phyloP scores from a whole-genome alignment of 2,113 vertebrate genomes.

The Tenrec ecaudatus region DNA sequence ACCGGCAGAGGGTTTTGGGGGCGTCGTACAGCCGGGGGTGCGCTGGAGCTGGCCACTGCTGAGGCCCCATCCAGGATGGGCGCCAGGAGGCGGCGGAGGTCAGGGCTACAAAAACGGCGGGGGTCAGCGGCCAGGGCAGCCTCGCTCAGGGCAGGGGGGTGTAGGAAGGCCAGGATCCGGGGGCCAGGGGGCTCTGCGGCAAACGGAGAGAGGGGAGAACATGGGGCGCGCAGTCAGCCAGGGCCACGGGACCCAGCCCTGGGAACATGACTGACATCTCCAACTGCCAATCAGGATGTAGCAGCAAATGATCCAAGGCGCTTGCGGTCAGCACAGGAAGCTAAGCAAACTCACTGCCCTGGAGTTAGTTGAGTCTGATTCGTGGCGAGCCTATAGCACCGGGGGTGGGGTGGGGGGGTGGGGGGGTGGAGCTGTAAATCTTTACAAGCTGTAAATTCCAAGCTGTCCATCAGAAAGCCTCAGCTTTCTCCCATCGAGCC shows the following conservation, averaged over 20 bases:
- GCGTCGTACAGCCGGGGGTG: not conserved
- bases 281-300: not conserved
- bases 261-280: not conserved
- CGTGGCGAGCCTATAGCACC: no score
- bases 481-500: no score
- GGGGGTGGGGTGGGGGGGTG: no score
- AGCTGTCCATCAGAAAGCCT: no score
- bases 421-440: no score
- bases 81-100: slow-evolving; percentile 88
- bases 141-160: slow-evolving; percentile 79
- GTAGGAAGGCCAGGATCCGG: slow-evolving; percentile 83
- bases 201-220: not conserved
- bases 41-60: slow-evolving; percentile 28
- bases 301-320: not conserved
- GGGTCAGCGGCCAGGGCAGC: slow-evolving; percentile 85
- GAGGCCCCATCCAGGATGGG: slow-evolving; percentile 89
- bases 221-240: not conserved
- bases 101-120: slow-evolving; percentile 90
- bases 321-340: not conserved
- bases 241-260: not conserved
- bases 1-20: slow-evolving; percentile 74
- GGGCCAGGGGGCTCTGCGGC: slow-evolving; percentile 62
- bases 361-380: no score
- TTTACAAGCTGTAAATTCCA: no score
- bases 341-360: no score